These are phyloP conservation scores for Bombylius discolor DNA, from an alignment of 2,888 invertebrate genomes.

Conservation along the genomic window DNA sequence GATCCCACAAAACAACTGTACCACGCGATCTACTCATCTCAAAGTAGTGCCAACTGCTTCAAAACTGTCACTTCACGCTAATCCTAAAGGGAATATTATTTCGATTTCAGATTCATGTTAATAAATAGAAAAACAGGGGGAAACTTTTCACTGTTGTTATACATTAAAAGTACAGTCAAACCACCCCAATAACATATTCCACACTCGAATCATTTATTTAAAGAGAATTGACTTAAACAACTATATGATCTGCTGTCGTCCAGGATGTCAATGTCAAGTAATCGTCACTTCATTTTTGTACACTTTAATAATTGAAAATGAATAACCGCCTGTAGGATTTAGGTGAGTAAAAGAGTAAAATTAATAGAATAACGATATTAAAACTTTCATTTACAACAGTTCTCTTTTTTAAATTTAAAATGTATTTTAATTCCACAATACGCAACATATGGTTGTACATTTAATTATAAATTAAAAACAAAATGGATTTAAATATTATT, in stretches of 20 bases:
- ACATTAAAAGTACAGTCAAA: neutral
- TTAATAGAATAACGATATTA: too few relatives aligned
- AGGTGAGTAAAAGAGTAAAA: too few relatives aligned
- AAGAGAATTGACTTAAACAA: neutral
- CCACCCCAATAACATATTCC: neutral
- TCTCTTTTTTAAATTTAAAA: too few relatives aligned
- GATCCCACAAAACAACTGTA: neutral
- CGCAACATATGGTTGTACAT: slow-evolving; percentile 16
- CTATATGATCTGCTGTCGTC: neutral
- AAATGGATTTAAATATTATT: too few relatives aligned
- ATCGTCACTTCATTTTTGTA: neutral
- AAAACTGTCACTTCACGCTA: neutral
- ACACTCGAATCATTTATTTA: neutral
- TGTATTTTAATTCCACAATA: slow-evolving; percentile 1
- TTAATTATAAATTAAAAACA: slow-evolving; percentile 16
- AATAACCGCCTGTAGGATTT: too few relatives aligned
- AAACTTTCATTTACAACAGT: too few relatives aligned
- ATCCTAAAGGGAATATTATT: neutral
- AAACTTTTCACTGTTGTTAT: neutral
- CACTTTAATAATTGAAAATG: too few relatives aligned
- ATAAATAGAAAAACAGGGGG: slow-evolving; percentile 4
- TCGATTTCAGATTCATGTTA: slow-evolving; percentile 6
- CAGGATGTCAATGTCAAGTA: neutral
- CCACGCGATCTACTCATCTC: neutral
- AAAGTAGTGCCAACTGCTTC: neutral